Evolutionary conservation across 2,888 invertebrate species (phyloP), one percentile per base, ranked within the genome.

Genomic region (Caenorhabditis sp.): DNA sequence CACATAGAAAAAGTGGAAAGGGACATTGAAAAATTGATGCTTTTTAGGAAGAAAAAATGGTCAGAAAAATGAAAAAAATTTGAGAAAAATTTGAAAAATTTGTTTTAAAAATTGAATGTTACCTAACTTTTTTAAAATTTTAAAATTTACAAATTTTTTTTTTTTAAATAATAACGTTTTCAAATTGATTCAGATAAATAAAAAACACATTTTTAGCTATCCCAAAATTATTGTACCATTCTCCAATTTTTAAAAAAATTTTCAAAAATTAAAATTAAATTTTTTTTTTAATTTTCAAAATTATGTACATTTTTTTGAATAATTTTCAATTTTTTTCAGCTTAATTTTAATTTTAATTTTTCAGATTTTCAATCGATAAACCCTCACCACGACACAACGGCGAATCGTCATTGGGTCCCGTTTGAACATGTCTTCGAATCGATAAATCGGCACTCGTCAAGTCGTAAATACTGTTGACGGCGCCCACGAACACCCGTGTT

Each of bases 381-480:
- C 2, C 13, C 65, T 53, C n/a, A 89, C 90, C 88, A 47, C 85
- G 72, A 77, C 90, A 89, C 20, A 87, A 71, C 56, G 82, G 80
- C 24, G 88, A 87, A 74, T 89, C 89, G 20, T 88, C 86, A 24
- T 84, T 71, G 1, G 90, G 90, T 15, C 90, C 90, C 2, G 89
- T 89, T 20, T 82, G 65, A 13, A 87, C 87, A 32, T 88, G 86
- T 60, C 85, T 84, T 50, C 88, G 77, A 11, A 89, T 81, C 11
- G 85, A 70, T 50, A 91, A 71, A 65, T 87, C 87, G 65, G 74
- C 84, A 9, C 88, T 84, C 18, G 76, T 80, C 50, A 90, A 68
- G 61, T 90, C 90, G 81, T 89, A 90, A n/a, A 90, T 82, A 58
- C 88, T 87, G 68, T 90, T 89, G 47, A 91, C 89, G 32, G 86